Base-by-base conservation (phyloP, 2,888 invertebrate genomes). In the Lacanobia wlatinum region DNA sequence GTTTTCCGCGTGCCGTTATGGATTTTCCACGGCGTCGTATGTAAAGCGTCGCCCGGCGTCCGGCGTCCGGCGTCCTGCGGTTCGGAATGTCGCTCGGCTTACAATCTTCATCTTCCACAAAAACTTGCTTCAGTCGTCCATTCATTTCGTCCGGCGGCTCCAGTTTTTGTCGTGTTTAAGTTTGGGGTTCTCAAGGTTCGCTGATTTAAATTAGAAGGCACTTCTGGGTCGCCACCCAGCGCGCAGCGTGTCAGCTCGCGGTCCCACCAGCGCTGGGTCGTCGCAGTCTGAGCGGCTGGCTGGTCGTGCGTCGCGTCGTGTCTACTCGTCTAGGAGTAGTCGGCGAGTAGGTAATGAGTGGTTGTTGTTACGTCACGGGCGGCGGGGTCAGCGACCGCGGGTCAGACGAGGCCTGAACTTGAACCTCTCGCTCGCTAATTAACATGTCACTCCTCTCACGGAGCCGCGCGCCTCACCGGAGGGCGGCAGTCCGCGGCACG, bases 1-100 rank as follows among this genome's bases (percentile, higher is more conserved):
- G 96, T 95, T 96, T 96, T 96, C 95, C 95, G 95, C 95, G 95
- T 93, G 91, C 93, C 94, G 94, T 94, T 96, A 96, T 96, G 94
- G 96, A 95, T 95, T 95, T 96, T 95, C 95, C 92, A 88, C 83
- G 86, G 89, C 89, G 92, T 83, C 90, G 91, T 76, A 76, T 76
- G 76, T 76, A 76, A 76, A 76, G 81, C 76, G 67, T 70, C 64
- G 70, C 67, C 16, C 65, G 34, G 34, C 34, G 34, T 34, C 34
- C 4, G 6, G 34, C 34, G 34, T 34, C 34, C 34, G 34, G 34
- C 34, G 55, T 58, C 61, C 64, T 72, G 60, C 73, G 52, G 71
- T 59, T 69, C 21, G 78, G 78, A 83, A 78, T 84, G 70, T 73
- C 73, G 76, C 68, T 50, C 78, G 53, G 65, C 75, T 80, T 82